Percentiles rank a stretch among this genome's conserved stretches.
These are phyloP conservation scores for Dendrolimus pini DNA, from an alignment of 2,888 invertebrate genomes.

Conservation along the genomic window DNA sequence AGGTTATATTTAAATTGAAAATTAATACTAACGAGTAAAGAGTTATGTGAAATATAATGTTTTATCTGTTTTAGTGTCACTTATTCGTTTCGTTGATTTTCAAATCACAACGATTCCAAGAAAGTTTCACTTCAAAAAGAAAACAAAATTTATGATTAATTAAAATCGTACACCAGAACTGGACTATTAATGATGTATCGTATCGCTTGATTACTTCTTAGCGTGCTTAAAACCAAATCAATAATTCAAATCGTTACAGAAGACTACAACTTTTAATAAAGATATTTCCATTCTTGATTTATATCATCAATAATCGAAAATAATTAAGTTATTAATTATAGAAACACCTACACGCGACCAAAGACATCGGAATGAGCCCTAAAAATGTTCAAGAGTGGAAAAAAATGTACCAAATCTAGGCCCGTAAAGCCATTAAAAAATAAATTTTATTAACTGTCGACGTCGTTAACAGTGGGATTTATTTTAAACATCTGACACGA, in stretches of 20 bases:
- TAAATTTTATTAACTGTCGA: conserved; percentile 56
- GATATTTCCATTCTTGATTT: conserved; percentile 7
- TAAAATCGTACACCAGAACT: neutral
- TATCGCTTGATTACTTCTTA: neutral
- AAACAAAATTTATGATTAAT: neutral
- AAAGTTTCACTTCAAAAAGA: neutral
- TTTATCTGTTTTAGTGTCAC: too few species aligned
- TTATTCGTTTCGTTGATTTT: too few species aligned
- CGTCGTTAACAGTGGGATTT: conserved; percentile 59
- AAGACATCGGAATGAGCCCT: conserved; percentile 28
- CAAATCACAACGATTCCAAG: neutral
- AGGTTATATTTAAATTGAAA: too few species aligned
- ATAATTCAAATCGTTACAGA: neutral
- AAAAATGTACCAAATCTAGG: conserved; percentile 42
- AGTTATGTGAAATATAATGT: too few species aligned
- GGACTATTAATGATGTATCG: neutral
- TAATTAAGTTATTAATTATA: conserved; percentile 1
- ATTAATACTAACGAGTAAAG: too few species aligned
- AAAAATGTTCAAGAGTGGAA: conserved; percentile 42
- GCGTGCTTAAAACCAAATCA: neutral
- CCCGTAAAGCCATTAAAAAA: conserved; percentile 48
- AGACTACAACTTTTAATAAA: conserved; percentile 6
- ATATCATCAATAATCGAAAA: conserved; percentile 7
- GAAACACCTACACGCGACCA: conserved; percentile 19
- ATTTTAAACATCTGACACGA: conserved; percentile 52